Evolutionary conservation across 2,888 invertebrate species (phyloP).

Genomic region (Apodemia duryi): DNA sequence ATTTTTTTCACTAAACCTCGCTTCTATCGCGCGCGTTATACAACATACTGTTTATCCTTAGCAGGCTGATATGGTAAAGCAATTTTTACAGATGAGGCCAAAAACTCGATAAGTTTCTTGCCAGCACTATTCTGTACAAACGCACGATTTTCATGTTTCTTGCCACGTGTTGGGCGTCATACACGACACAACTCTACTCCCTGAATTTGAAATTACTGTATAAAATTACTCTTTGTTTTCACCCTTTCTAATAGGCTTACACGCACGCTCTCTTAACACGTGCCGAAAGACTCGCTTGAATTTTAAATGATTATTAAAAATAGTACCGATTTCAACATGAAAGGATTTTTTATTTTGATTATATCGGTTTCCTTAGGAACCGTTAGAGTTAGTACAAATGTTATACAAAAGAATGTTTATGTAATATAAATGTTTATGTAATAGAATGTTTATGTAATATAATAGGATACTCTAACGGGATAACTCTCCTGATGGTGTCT

Average conservation of each 20-base stretch:
- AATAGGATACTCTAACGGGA: no score
- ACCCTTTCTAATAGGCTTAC: constrained; percentile 66
- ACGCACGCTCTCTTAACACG: constrained; percentile 63
- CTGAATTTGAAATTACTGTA: constrained; percentile 68
- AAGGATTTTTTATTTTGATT: neutral
- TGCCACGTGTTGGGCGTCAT: constrained; percentile 70
- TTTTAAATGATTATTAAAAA: constrained; percentile 51
- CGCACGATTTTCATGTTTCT: constrained; percentile 73
- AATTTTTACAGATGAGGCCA: neutral
- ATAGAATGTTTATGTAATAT: no score
- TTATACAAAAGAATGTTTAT: neutral
- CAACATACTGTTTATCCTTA: no score
- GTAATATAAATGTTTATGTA: no score
- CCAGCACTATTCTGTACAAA: constrained; percentile 49
- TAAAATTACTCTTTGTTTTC: constrained; percentile 66
- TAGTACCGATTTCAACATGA: neutral
- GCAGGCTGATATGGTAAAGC: no score
- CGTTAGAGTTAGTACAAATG: neutral
- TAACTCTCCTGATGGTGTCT: no score
- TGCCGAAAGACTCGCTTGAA: constrained; percentile 55
- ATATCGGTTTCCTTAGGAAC: neutral
- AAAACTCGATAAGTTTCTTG: constrained; percentile 34
- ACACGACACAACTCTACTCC: constrained; percentile 66
- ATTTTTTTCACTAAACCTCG: no score
- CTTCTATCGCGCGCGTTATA: no score